A percentile compares a stretch with the other conserved stretches of the same genome.
Conservation (phyloP, 2,113 vertebrate genomes). For the Peromyscus maniculatus region DNA sequence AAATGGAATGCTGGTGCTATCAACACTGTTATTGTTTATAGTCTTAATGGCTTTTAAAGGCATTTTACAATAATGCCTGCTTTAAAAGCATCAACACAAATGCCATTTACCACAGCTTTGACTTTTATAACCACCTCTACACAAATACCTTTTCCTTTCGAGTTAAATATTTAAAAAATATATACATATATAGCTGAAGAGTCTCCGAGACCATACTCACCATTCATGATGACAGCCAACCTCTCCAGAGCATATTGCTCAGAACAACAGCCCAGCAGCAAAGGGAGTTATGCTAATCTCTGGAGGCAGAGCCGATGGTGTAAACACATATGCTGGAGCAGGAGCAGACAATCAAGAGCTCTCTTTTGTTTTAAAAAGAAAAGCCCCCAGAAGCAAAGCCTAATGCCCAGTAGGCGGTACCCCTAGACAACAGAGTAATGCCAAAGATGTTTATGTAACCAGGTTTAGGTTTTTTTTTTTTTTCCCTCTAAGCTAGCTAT, state of each 20-base stretch:
- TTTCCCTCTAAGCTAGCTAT: constrained; percentile 77
- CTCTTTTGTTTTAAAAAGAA: constrained; percentile 84
- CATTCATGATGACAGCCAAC: constrained; percentile 90
- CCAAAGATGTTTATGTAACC: constrained; percentile 76
- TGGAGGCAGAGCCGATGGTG: constrained; percentile 79
- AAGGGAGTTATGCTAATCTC: constrained; percentile 87
- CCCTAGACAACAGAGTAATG: constrained; percentile 83
- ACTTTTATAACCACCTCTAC: constrained; percentile 41
- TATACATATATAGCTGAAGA: constrained; percentile 66
- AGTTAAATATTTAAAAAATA: constrained; percentile 56
- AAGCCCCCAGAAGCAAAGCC: constrained; percentile 83
- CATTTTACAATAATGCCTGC: constrained; percentile 63
- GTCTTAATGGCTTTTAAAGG: constrained; percentile 62
- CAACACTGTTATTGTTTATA: constrained; percentile 59
- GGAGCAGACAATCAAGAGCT: constrained; percentile 84
- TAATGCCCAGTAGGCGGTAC: constrained; percentile 81
- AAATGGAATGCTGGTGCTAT: constrained; percentile 43
- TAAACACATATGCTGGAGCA: constrained; percentile 83
- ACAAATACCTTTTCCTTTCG: constrained; percentile 55
- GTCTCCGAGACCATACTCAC: constrained; percentile 87
- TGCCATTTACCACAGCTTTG: constrained; percentile 57
- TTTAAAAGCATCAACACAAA: constrained; percentile 67
- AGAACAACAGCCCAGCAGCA: constrained; percentile 86
- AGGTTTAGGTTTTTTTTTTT: constrained; percentile 76
- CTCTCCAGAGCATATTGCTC: constrained; percentile 91